These are phyloP conservation scores for Odocoileus hemionus DNA, from an alignment of 2,113 vertebrate species.

Conservation along the genomic window DNA sequence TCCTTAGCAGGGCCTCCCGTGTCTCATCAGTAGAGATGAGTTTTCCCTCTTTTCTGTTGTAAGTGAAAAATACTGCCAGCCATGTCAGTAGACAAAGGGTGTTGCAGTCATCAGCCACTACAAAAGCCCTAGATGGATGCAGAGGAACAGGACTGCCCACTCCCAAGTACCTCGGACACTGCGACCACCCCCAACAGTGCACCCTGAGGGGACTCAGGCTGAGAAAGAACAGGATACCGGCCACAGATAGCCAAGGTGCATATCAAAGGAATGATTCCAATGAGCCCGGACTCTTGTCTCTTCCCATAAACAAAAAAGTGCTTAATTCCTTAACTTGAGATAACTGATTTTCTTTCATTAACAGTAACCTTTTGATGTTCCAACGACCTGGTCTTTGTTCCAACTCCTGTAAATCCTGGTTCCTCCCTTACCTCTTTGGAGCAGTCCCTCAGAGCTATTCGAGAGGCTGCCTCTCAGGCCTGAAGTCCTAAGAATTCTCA, in stretches of 20 bases:
- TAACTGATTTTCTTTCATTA: neutral
- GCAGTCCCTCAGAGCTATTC: neutral
- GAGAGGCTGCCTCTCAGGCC: neutral
- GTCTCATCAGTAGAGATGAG: neutral
- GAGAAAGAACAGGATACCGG: neutral
- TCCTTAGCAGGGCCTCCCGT: neutral
- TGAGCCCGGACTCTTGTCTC: neutral
- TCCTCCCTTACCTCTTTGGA: neutral
- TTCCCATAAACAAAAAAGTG: neutral
- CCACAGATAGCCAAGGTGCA: neutral
- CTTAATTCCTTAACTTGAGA: neutral
- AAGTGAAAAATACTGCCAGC: neutral
- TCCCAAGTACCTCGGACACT: neutral
- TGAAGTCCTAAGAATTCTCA: neutral
- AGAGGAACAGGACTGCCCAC: neutral
- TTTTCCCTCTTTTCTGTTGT: neutral
- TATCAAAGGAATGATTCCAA: neutral
- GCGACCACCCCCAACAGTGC: neutral
- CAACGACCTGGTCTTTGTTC: neutral
- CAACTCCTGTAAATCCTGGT: neutral
- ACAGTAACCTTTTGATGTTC: neutral
- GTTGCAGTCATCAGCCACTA: neutral
- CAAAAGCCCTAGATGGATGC: neutral
- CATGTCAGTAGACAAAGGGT: neutral
- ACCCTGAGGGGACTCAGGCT: neutral